These are phyloP conservation scores for Drosophila robusta DNA, from an alignment of 2,888 invertebrate species.

Conservation along the genomic window DNA sequence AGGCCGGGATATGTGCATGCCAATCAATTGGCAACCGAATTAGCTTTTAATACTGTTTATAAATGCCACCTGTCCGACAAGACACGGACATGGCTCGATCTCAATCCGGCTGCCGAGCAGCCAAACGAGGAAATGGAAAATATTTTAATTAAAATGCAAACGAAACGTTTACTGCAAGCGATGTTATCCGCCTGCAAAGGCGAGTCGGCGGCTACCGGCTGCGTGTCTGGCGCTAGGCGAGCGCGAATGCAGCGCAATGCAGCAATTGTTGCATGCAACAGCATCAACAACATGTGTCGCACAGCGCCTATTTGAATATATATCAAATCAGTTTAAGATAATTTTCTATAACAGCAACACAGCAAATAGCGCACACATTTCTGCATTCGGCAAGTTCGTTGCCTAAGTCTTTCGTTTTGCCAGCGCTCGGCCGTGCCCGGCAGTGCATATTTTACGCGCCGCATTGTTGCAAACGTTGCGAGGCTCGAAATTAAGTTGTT, in stretches of 20 bases:
- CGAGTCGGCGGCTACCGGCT: conserved; percentile 46
- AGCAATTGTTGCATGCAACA: conserved; percentile 65
- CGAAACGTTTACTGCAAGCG: conserved; percentile 77
- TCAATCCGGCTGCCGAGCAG: conserved; percentile 53
- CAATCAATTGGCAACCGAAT: conserved; percentile 68
- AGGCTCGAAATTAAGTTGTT: conserved; percentile 77
- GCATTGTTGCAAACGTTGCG: conserved; percentile 60
- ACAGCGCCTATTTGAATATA: conserved; percentile 79
- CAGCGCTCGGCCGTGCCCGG: conserved; percentile 10
- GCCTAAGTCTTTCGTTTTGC: conserved; percentile 70
- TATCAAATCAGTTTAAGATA: conserved; percentile 80
- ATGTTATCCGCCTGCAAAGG: conserved; percentile 66
- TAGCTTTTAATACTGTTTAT: conserved; percentile 61
- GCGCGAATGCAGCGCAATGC: conserved; percentile 35
- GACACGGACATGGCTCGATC: conserved; percentile 66
- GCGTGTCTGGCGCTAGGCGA: conserved; percentile 58
- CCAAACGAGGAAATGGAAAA: conserved; percentile 63
- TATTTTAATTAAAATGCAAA: conserved; percentile 80
- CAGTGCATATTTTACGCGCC: conserved; percentile 77
- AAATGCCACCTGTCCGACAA: conserved; percentile 72
- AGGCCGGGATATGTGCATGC: conserved; percentile 51
- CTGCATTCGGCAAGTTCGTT: conserved; percentile 61
- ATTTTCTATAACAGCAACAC: conserved; percentile 76
- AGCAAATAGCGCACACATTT: conserved; percentile 70
- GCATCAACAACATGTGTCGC: conserved; percentile 77